A percentile compares a stretch with the other conserved stretches of the same genome.
Evolutionary conservation across 1,140 invertebrate genomes (phyloP).

Genomic region (Philotrypesis tridentata): DNA sequence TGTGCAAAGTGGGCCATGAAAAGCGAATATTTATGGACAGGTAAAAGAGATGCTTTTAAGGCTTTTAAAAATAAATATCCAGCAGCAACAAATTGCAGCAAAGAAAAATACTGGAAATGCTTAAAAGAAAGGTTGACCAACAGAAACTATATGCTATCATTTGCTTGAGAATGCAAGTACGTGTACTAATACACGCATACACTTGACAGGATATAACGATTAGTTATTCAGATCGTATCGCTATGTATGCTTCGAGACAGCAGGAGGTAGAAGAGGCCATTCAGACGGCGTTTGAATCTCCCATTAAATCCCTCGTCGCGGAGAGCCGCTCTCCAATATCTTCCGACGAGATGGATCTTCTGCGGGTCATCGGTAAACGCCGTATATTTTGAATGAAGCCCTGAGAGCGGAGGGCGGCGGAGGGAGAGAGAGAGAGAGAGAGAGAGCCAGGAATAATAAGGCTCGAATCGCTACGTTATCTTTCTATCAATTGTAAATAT

Average conservation of each 20-base stretch:
- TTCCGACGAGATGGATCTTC: neutral
- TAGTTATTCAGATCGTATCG: neutral
- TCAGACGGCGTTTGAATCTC: conserved; percentile 6
- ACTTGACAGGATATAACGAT: neutral
- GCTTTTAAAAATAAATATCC: too few relatives aligned
- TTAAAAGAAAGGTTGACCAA: too few relatives aligned
- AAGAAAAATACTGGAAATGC: too few relatives aligned
- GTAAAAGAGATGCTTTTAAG: too few relatives aligned
- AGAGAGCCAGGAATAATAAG: neutral
- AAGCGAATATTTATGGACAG: too few relatives aligned
- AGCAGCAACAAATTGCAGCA: too few relatives aligned
- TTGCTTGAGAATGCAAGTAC: too few relatives aligned
- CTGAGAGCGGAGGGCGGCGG: neutral
- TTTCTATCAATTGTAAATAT: neutral
- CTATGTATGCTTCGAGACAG: neutral
- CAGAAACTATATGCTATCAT: too few relatives aligned
- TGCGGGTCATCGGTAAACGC: conserved; percentile 3
- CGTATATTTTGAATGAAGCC: conserved; percentile 12
- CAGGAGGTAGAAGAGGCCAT: neutral
- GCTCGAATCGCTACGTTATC: neutral
- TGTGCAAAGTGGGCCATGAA: too few relatives aligned
- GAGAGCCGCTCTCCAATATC: neutral
- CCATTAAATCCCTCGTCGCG: neutral
- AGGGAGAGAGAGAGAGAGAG: neutral
- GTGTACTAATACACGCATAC: too few relatives aligned